Conservation (phyloP, 2,113 vertebrate genomes). For the Pan paniscus region DNA sequence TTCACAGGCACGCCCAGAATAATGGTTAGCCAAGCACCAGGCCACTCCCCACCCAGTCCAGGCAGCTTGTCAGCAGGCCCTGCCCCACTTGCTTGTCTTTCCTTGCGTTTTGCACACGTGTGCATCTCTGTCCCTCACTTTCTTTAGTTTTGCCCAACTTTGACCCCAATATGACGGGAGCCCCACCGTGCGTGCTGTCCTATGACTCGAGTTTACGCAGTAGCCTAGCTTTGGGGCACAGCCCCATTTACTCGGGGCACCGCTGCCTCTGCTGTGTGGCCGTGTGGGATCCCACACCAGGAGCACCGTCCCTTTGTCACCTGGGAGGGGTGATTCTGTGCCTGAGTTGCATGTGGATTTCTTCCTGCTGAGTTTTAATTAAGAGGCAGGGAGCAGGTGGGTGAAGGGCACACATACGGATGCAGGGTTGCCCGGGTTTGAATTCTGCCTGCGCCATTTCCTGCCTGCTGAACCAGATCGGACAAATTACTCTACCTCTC, state of each 20-base stretch:
- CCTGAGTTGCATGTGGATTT: background rate
- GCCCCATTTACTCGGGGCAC: too few relatives aligned
- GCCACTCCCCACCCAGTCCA: background rate
- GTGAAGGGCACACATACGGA: accelerated
- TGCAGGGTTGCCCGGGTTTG: accelerated
- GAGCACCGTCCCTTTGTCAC: too few relatives aligned
- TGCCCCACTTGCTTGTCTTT: accelerated
- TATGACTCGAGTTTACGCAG: accelerated
- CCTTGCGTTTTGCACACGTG: accelerated
- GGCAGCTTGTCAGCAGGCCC: background rate
- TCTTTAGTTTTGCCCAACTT: background rate
- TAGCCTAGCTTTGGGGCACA: background rate
- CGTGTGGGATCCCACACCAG: accelerated
- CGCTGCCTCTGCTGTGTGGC: background rate
- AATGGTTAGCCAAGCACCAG: too few relatives aligned
- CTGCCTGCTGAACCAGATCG: accelerated
- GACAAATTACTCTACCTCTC: accelerated
- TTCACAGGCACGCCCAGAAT: background rate
- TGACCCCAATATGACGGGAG: accelerated
- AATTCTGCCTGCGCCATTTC: accelerated
- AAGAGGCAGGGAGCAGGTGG: background rate
- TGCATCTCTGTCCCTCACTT: accelerated
- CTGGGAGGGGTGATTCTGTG: accelerated
- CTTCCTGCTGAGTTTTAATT: accelerated
- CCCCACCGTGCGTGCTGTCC: accelerated